phyloP scores from a whole-genome alignment of 1,140 invertebrate genomes.

The Asobara japonica region DNA sequence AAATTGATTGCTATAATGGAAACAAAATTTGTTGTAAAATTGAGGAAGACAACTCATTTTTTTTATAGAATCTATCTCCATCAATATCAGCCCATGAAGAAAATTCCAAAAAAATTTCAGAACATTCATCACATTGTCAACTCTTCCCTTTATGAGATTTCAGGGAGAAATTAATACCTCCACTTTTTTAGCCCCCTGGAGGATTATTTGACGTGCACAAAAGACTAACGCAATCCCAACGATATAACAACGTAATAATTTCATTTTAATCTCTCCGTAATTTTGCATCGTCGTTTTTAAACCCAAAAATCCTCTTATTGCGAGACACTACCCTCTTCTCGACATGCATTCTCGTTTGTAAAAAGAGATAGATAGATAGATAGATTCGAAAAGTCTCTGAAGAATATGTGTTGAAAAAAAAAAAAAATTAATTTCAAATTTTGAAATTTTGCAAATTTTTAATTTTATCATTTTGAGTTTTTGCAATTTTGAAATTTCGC shows the following conservation, averaged over 20 bases:
- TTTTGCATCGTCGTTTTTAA: neutral
- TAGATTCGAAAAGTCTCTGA: too few species aligned
- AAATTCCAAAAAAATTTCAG: neutral
- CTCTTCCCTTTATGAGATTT: neutral
- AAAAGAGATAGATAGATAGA: too few species aligned
- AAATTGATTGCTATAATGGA: too few species aligned
- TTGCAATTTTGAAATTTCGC: too few species aligned
- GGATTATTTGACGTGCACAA: conserved; percentile 9
- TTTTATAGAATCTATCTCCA: too few species aligned
- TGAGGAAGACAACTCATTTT: too few species aligned
- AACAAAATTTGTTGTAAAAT: too few species aligned
- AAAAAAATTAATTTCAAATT: too few species aligned
- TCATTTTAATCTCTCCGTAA: conserved; percentile 11
- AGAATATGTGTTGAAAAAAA: too few species aligned
- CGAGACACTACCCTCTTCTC: neutral
- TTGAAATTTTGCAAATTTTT: too few species aligned
- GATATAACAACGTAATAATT: conserved; percentile 17
- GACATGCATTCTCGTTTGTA: neutral
- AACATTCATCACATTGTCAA: neutral
- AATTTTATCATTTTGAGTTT: too few species aligned
- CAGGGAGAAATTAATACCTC: neutral
- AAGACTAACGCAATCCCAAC: conserved; percentile 5
- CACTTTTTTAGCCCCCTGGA: neutral
- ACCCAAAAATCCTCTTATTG: conserved; percentile 4
- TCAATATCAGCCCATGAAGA: too few species aligned